Percentiles rank a stretch among this genome's conserved stretches.
Conservation (phyloP, 2,113 vertebrate genomes). For the Pica pica region DNA sequence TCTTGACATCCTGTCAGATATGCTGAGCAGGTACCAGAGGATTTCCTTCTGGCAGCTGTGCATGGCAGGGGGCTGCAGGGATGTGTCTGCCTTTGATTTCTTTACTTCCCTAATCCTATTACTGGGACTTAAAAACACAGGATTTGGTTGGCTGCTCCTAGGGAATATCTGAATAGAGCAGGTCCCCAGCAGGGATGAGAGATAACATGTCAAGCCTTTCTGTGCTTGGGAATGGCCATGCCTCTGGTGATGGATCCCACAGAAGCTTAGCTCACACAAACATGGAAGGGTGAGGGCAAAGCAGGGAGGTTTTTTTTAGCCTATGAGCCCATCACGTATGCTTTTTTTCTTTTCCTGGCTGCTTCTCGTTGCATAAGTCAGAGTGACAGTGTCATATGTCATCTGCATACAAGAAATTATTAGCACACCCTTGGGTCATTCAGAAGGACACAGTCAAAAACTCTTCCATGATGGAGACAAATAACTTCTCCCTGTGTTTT, state of each 20-base stretch:
- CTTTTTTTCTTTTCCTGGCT: not conserved
- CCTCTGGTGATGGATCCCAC: not conserved
- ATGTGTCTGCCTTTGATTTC: not conserved
- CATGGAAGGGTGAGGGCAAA: not conserved
- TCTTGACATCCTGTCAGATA: conserved; percentile 94
- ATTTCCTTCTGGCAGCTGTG: not conserved
- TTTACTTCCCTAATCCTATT: not conserved
- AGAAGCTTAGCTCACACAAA: not conserved
- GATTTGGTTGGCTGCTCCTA: not conserved
- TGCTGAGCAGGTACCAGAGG: conserved; percentile 86
- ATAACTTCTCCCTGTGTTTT: not conserved
- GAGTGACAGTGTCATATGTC: conserved; percentile 20
- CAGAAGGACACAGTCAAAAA: not conserved
- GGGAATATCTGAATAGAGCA: not conserved
- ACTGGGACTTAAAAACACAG: not conserved
- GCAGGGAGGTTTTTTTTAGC: conserved; percentile 42
- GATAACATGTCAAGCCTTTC: not conserved
- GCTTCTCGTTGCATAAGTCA: not conserved
- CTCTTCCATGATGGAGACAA: not conserved
- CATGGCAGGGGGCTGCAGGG: not conserved
- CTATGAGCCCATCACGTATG: not conserved
- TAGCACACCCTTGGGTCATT: not conserved
- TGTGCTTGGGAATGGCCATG: not conserved
- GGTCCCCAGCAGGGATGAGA: not conserved
- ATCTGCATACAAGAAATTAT: not conserved